Percentiles rank a stretch among this genome's conserved stretches.
These are phyloP conservation scores for Silurus meridionalis DNA, from an alignment of 2,113 vertebrate species.

Conservation along the genomic window DNA sequence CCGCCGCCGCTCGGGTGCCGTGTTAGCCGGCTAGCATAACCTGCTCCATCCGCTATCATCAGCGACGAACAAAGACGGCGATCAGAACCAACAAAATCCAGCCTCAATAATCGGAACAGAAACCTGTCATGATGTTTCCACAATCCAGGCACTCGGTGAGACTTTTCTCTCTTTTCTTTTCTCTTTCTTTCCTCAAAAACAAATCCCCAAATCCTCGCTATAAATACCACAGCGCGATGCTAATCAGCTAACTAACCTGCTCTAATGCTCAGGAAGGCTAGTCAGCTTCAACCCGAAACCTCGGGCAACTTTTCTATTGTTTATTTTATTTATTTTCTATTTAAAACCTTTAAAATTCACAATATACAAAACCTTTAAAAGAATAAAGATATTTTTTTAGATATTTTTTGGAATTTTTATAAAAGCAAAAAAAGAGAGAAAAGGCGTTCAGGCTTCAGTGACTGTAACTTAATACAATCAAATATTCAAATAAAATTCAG, in stretches of 20 bases:
- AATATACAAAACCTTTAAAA: too few species aligned
- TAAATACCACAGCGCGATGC: background rate
- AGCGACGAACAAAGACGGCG: conserved; percentile 34
- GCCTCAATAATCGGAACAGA: conserved; percentile 39
- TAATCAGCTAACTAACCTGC: conserved; percentile 39
- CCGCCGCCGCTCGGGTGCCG: conserved; percentile 29
- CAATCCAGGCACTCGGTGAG: conserved; percentile 81
- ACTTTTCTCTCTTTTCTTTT: background rate
- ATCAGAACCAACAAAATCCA: background rate
- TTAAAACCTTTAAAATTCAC: too few species aligned
- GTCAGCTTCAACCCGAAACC: background rate
- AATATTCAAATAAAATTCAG: too few species aligned
- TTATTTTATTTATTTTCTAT: too few species aligned
- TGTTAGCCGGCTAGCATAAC: conserved; percentile 49
- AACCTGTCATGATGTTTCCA: conserved; percentile 83
- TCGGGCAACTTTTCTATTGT: too few species aligned
- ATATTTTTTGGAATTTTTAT: too few species aligned
- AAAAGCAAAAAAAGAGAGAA: too few species aligned
- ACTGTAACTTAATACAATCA: too few species aligned
- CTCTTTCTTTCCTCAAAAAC: too few species aligned
- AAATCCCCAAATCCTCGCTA: too few species aligned
- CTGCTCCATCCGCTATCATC: conserved; percentile 29
- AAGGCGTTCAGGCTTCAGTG: too few species aligned
- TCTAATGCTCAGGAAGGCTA: background rate
- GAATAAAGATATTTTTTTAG: too few species aligned